phyloP scores from a whole-genome alignment of 2,888 invertebrate species.

The Syrphus vitripennis region DNA sequence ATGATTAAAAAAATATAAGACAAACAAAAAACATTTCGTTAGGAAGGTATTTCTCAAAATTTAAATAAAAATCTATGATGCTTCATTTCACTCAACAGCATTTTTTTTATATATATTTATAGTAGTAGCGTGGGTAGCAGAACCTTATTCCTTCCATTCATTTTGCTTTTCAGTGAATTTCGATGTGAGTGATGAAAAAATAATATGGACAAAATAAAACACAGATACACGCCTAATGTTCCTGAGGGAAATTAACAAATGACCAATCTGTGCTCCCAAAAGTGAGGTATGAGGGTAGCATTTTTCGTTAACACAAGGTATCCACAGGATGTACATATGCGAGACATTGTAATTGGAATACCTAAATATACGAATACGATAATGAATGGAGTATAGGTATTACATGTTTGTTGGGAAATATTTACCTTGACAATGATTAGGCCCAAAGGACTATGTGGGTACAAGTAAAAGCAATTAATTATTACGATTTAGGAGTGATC shows the following conservation, averaged over 20 bases:
- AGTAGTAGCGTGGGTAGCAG: constrained; percentile 26
- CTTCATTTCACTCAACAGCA: constrained; percentile 31
- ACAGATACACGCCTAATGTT: constrained; percentile 29
- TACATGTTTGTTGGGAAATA: constrained; percentile 22
- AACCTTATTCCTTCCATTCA: neutral
- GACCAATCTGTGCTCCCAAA: constrained; percentile 64
- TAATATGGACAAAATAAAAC: neutral
- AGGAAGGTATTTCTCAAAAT: neutral
- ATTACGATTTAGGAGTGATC: constrained; percentile 23
- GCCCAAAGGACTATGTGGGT: constrained; percentile 48
- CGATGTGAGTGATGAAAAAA: constrained; percentile 30
- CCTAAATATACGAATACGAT: constrained; percentile 42
- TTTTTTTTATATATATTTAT: too few relatives aligned
- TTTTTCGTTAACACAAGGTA: constrained; percentile 8
- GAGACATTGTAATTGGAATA: constrained; percentile 29
- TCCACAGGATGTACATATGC: neutral
- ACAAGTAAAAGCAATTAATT: constrained; percentile 62
- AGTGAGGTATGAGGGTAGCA: constrained; percentile 35
- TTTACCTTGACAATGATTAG: constrained; percentile 54
- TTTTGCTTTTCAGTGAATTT: constrained; percentile 35
- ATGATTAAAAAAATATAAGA: neutral
- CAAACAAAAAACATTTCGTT: neutral
- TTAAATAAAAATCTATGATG: neutral
- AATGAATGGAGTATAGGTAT: constrained; percentile 61
- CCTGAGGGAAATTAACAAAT: constrained; percentile 66